Evolutionary conservation across 2,113 vertebrate genomes (phyloP), one percentile per base, ranked within the genome.

Genomic region (Capricornis sumatraensis): DNA sequence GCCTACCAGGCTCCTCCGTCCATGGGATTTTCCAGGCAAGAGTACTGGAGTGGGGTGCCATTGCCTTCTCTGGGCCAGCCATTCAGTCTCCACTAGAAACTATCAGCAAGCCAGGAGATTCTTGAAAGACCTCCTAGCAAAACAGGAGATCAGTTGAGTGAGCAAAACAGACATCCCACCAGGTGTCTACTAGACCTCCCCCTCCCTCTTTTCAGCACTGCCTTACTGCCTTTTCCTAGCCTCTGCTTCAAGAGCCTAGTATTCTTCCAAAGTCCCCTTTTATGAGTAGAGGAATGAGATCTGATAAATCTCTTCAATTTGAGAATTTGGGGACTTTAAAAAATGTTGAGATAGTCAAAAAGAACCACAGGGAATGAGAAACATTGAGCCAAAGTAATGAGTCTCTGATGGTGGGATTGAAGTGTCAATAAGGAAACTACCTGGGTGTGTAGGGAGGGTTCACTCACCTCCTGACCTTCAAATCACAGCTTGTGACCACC

Each of bases 241-340:
- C 27, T 30, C 78, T 67, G 17, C 74, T n/a, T 86, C 30, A n/a
- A 55, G 21, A 62, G 14, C 45, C 36, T 43, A 95, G 60, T 74
- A 45, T 21, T 95, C 47, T 82, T 85, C 40, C 64, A 14, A 28
- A 96, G 17, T 15, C 50, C 36, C 11, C 21, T 13, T 9, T 89
- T 92, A 19, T 84, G 43, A 87, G 43, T 27, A 50, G 12, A 62
- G 50, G 58, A 91, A 87, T 91, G 47, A 96, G 45, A 92, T 57
- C n/a, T 78, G 33, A 79, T 87, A 88, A 91, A 67, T 27, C 15
- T 95, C 40, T 90, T 62, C 47, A 87, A 10, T 76, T n/a, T 60
- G 88, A 91, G 60, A 95, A 95, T 93, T 91, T 87, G 30, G 36
- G 33, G 40, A 55, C 40, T 92, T 91, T 53, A 71, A 82, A 86